These are phyloP conservation scores for Lycophotia porphyrea DNA, from an alignment of 2,888 invertebrate genomes.

Conservation along the genomic window DNA sequence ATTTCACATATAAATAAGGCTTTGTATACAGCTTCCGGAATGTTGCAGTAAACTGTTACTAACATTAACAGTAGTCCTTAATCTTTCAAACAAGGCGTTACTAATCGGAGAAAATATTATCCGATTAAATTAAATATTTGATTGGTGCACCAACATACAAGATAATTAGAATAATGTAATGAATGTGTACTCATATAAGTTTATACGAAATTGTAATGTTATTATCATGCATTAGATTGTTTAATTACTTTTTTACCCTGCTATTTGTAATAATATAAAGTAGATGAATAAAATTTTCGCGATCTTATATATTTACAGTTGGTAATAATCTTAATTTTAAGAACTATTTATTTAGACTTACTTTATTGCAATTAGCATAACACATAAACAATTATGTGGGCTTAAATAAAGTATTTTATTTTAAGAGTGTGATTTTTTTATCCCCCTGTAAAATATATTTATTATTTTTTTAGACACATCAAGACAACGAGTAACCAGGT, in stretches of 20 bases:
- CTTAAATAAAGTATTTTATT: constrained; percentile 90
- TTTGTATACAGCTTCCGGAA: constrained; percentile 90
- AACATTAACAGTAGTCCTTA: constrained; percentile 83
- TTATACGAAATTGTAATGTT: constrained; percentile 53
- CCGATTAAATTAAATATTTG: constrained; percentile 56
- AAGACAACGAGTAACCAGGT: background rate
- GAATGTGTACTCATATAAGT: constrained; percentile 51
- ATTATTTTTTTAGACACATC: constrained; percentile 6
- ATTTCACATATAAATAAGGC: constrained; percentile 84
- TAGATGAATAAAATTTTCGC: constrained; percentile 56
- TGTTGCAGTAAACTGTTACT: constrained; percentile 89
- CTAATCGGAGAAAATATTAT: constrained; percentile 49
- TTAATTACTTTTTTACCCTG: constrained; percentile 61
- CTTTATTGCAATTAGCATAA: constrained; percentile 80
- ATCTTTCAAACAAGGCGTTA: constrained; percentile 59
- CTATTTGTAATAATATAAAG: constrained; percentile 60
- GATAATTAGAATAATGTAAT: constrained; percentile 57
- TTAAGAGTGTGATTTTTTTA: constrained; percentile 69
- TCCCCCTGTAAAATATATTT: background rate
- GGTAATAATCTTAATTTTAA: constrained; percentile 78
- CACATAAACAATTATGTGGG: constrained; percentile 83
- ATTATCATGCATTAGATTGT: constrained; percentile 59
- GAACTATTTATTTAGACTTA: constrained; percentile 84
- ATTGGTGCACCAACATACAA: constrained; percentile 79
- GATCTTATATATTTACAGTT: constrained; percentile 72